A percentile compares a stretch with the other conserved stretches of the same genome.
Conservation (phyloP, 2,113 vertebrate species). For the Reinhardtius hippoglossoides region DNA sequence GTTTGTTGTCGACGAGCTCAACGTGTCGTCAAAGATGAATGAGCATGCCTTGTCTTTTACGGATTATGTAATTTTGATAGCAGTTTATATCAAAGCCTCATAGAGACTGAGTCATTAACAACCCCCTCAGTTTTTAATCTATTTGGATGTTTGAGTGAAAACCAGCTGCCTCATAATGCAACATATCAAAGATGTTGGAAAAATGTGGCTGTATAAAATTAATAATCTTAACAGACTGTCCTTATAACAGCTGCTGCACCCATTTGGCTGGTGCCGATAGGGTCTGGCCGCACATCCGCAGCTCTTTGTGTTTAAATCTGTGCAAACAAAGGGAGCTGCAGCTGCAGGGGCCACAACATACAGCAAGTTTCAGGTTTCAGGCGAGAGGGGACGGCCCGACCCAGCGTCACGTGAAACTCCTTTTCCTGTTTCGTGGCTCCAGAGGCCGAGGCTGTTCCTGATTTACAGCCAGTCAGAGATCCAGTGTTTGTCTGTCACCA, state of each 20-base stretch:
- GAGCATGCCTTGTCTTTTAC: not conserved
- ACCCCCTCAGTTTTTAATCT: constrained; percentile 1
- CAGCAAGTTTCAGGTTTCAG: constrained; percentile 68
- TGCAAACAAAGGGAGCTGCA: constrained; percentile 59
- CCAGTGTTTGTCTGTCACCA: constrained; percentile 25
- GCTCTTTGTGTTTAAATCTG: constrained; percentile 63
- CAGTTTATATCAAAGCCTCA: constrained; percentile 12
- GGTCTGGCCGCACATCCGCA: constrained; percentile 50
- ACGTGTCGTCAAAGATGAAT: constrained; percentile 22
- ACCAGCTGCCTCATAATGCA: not conserved
- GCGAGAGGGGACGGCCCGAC: constrained; percentile 37
- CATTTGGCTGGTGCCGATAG: constrained; percentile 20
- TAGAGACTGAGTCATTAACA: constrained; percentile 45
- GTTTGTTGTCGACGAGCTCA: constrained; percentile 22
- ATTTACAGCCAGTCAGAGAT: constrained; percentile 29
- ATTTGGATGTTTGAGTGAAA: constrained; percentile 28
- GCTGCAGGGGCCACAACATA: constrained; percentile 24
- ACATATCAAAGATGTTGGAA: constrained; percentile 19
- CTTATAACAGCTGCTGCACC: constrained; percentile 50
- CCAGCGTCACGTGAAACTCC: constrained; percentile 51
- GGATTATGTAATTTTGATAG: constrained; percentile 41
- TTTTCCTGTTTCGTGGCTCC: constrained; percentile 62
- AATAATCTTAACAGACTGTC: constrained; percentile 55
- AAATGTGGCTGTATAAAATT: constrained; percentile 30
- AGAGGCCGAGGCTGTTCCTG: constrained; percentile 18